Conservation (phyloP, 2,797 vertebrate genomes). For the Mormyrops attenuatus region DNA sequence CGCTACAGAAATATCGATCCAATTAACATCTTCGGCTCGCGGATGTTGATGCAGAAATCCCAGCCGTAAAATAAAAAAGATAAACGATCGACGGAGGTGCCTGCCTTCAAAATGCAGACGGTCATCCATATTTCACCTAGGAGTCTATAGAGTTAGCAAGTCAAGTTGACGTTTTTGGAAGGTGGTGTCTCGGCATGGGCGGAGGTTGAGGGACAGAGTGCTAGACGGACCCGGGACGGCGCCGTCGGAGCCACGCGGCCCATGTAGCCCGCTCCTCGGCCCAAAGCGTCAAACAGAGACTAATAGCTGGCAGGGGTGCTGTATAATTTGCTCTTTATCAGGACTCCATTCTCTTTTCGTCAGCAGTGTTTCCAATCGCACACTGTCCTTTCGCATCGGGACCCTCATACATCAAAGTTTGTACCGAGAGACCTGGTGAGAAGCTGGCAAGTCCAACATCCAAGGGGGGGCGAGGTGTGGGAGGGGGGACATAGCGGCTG, state of each 20-base stretch:
- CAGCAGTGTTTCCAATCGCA: slow-evolving; percentile 68
- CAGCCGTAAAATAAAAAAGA: not conserved
- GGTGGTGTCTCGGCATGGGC: not conserved
- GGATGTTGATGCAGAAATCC: not conserved
- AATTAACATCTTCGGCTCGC: not conserved
- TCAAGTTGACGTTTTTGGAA: not conserved
- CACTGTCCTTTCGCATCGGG: slow-evolving; percentile 75
- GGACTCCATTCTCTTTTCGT: slow-evolving; percentile 63
- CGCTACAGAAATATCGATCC: not conserved
- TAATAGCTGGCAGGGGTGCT: slow-evolving; percentile 59
- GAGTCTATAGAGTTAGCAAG: not conserved
- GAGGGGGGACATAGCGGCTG: slow-evolving; percentile 25
- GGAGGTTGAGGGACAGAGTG: not conserved
- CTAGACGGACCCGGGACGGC: slow-evolving; percentile 7
- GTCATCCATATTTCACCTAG: not conserved
- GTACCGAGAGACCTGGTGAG: slow-evolving; percentile 41
- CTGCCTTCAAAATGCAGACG: not conserved
- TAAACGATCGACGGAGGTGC: not conserved
- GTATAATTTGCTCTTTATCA: slow-evolving; percentile 72
- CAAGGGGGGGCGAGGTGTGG: slow-evolving; percentile 25
- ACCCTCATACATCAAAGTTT: slow-evolving; percentile 80
- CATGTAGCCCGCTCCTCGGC: slow-evolving; percentile 30
- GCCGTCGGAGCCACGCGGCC: slow-evolving; percentile 28
- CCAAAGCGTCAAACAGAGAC: slow-evolving; percentile 52
- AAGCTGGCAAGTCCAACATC: slow-evolving; percentile 48